These are phyloP conservation scores for Tachycineta bicolor DNA, from an alignment of 2,113 vertebrate species.

Conservation along the genomic window DNA sequence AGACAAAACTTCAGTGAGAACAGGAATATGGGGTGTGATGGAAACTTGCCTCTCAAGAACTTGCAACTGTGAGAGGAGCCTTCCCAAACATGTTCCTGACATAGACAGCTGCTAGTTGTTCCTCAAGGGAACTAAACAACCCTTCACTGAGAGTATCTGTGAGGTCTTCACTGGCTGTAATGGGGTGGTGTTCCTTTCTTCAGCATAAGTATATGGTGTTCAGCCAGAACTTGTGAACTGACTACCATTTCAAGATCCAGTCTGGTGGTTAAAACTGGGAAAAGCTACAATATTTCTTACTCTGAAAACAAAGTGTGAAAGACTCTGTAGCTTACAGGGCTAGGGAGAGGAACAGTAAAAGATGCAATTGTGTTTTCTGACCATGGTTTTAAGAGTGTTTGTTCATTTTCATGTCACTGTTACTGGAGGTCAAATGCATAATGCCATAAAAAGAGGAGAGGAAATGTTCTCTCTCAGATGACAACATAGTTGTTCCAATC, in stretches of 20 bases:
- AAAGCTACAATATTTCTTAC: not conserved
- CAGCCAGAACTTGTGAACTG: not conserved
- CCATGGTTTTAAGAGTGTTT: not conserved
- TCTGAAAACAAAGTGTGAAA: not conserved
- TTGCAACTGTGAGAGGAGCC: not conserved
- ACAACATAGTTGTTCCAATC: not conserved
- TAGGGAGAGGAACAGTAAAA: not conserved
- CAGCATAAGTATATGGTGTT: not conserved
- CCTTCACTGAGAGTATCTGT: not conserved
- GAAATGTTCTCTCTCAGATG: not conserved
- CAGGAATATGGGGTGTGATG: not conserved
- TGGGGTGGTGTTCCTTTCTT: not conserved
- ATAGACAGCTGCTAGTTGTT: not conserved
- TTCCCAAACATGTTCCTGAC: not conserved
- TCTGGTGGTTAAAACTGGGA: not conserved
- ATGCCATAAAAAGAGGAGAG: not conserved
- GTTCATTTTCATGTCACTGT: not conserved
- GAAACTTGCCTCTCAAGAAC: not conserved
- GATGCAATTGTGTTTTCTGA: not conserved
- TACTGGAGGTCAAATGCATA: not conserved
- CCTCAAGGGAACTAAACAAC: not conserved
- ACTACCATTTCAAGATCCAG: not conserved
- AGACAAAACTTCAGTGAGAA: not conserved
- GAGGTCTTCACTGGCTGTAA: not conserved
- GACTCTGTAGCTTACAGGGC: not conserved